Conservation (phyloP, 2,113 vertebrate genomes). For the Nipponia nippon region DNA sequence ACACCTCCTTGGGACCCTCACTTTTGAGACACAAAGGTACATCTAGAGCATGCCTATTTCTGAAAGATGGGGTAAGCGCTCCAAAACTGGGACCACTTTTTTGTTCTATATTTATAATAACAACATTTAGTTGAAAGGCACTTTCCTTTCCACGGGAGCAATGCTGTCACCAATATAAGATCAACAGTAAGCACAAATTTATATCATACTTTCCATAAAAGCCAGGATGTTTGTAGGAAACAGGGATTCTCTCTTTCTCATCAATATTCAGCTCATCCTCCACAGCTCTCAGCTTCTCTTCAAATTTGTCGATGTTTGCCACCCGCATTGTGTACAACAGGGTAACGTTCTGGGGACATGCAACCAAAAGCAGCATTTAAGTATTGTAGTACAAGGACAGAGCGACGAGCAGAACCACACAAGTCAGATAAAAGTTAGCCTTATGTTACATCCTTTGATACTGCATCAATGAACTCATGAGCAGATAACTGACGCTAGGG, state of each 20-base stretch:
- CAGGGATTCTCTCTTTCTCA: constrained; percentile 86
- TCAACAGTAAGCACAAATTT: not conserved
- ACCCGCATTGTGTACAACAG: constrained; percentile 92
- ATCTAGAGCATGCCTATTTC: not conserved
- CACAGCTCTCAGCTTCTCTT: constrained; percentile 91
- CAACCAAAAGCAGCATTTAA: not conserved
- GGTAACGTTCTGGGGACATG: constrained; percentile 75
- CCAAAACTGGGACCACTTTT: not conserved
- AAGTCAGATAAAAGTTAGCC: not conserved
- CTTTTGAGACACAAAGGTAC: not conserved
- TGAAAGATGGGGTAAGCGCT: not conserved
- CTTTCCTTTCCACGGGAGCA: not conserved
- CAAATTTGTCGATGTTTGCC: constrained; percentile 95
- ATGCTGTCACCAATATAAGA: not conserved
- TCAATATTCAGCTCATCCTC: constrained; percentile 92
- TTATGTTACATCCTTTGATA: not conserved
- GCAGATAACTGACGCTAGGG: not conserved
- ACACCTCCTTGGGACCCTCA: not conserved
- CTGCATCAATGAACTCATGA: fast-evolving
- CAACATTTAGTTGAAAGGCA: not conserved
- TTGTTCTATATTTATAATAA: not conserved
- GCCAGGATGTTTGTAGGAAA: constrained; percentile 91
- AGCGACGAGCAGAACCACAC: not conserved
- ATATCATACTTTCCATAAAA: constrained; percentile 91
- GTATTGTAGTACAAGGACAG: not conserved